Conservation (phyloP, 2,113 vertebrate species). For the Sturnus vulgaris region DNA sequence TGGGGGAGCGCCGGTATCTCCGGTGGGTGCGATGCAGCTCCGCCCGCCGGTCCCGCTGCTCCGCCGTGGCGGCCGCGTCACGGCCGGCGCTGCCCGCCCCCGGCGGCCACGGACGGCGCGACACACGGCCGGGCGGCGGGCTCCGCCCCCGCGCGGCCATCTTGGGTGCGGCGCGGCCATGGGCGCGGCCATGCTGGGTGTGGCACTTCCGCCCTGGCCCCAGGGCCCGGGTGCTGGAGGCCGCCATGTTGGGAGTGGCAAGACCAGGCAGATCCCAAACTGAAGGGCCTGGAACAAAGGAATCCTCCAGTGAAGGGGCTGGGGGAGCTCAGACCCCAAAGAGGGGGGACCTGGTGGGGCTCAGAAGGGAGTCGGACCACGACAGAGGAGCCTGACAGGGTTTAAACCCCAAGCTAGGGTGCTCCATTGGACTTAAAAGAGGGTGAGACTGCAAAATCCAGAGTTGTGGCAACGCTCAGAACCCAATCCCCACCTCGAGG, state of each 20-base stretch:
- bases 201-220: not conserved
- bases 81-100: not conserved
- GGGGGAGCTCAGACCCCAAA: not conserved
- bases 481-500: accelerated
- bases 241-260: conserved; percentile 5
- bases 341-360: accelerated
- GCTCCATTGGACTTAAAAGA: accelerated
- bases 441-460: not conserved
- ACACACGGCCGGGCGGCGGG: not conserved
- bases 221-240: accelerated
- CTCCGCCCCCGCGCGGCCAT: conserved; percentile 19
- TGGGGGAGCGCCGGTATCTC: not conserved
- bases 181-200: not conserved
- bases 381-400: accelerated
- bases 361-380: too few species aligned
- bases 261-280: accelerated
- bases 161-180: accelerated
- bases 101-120: not conserved
- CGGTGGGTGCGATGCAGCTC: not conserved
- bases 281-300: accelerated
- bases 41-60: too few species aligned
- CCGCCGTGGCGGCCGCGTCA: not conserved
- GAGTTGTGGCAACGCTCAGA: accelerated
- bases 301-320: too few species aligned
- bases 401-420: not conserved